Conservation (phyloP, 2,888 invertebrate genomes). For the Chymomyza procnemis region DNA sequence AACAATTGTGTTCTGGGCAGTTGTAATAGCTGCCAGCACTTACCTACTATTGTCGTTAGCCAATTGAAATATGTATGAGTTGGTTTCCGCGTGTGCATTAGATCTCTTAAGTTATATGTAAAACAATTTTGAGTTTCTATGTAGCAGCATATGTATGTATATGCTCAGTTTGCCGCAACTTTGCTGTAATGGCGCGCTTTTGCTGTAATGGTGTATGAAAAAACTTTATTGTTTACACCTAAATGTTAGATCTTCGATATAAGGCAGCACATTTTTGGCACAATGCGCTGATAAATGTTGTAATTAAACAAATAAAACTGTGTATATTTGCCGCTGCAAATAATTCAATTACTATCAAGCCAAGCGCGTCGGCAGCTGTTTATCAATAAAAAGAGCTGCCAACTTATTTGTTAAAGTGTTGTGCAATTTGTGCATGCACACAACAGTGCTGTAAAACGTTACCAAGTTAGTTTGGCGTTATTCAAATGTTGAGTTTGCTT, state of each 20-base stretch:
- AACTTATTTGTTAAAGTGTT: not conserved
- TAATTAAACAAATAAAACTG: slow-evolving; percentile 22
- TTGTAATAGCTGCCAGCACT: slow-evolving; percentile 53
- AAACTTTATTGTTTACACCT: not conserved
- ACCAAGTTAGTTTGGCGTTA: not conserved
- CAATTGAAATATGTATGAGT: slow-evolving; percentile 31
- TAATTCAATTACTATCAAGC: slow-evolving; percentile 56
- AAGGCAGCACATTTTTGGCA: not conserved
- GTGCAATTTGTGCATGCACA: not conserved
- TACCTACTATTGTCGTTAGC: slow-evolving; percentile 44
- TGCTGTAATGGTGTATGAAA: no score
- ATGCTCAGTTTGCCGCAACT: slow-evolving; percentile 29
- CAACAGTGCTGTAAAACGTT: slow-evolving; percentile 17
- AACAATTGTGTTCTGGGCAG: slow-evolving; percentile 37
- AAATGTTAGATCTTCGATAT: not conserved
- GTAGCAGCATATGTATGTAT: not conserved
- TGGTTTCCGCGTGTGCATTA: slow-evolving; percentile 37
- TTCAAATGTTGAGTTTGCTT: no score
- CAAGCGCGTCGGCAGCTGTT: slow-evolving; percentile 59
- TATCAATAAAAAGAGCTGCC: slow-evolving; percentile 32
- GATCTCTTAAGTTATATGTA: slow-evolving; percentile 4
- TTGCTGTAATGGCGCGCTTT: not conserved
- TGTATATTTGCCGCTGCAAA: slow-evolving; percentile 16
- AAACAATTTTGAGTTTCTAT: not conserved
- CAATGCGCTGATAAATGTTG: not conserved